These are phyloP conservation scores for Punctoribates punctum DNA, from an alignment of 2,888 invertebrate species.

Conservation along the genomic window DNA sequence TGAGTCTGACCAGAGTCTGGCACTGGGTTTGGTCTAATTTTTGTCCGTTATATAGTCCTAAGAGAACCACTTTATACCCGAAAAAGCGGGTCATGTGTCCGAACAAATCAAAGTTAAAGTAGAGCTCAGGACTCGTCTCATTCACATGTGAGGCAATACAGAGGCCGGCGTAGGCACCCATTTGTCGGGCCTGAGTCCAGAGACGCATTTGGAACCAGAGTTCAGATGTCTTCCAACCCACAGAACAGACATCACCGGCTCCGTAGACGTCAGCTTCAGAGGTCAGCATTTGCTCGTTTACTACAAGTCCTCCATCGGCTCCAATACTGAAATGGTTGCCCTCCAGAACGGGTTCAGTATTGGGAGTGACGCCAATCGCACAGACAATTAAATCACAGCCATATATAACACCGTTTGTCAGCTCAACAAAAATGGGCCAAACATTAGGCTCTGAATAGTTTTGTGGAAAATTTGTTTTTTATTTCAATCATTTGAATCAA, in stretches of 20 bases:
- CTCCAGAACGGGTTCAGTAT: conserved; percentile 50
- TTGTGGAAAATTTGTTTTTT: neutral
- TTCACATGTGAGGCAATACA: conserved; percentile 64
- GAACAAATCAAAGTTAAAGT: conserved; percentile 96
- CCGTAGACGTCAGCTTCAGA: conserved; percentile 75
- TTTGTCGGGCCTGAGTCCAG: conserved; percentile 97
- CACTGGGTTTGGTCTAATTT: conserved; percentile 71
- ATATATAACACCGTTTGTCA: conserved; percentile 68
- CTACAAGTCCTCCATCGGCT: conserved; percentile 52
- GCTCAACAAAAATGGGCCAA: conserved; percentile 68
- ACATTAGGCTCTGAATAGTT: conserved; percentile 40
- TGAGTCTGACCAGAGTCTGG: conserved; percentile 69
- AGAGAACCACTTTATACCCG: conserved; percentile 80
- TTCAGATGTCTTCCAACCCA: conserved; percentile 64
- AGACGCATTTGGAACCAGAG: conserved; percentile 88
- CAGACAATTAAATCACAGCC: conserved; percentile 88
- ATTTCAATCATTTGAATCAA: neutral
- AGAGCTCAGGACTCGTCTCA: conserved; percentile 55
- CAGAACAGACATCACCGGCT: conserved; percentile 88
- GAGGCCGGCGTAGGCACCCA: conserved; percentile 91
- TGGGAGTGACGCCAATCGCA: conserved; percentile 81
- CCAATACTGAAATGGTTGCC: conserved; percentile 26
- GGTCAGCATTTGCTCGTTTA: conserved; percentile 81
- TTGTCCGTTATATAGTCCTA: conserved; percentile 91
- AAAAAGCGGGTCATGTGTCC: conserved; percentile 93